Conservation (phyloP, 2,797 vertebrate genomes). For the Rhincodon typus region DNA sequence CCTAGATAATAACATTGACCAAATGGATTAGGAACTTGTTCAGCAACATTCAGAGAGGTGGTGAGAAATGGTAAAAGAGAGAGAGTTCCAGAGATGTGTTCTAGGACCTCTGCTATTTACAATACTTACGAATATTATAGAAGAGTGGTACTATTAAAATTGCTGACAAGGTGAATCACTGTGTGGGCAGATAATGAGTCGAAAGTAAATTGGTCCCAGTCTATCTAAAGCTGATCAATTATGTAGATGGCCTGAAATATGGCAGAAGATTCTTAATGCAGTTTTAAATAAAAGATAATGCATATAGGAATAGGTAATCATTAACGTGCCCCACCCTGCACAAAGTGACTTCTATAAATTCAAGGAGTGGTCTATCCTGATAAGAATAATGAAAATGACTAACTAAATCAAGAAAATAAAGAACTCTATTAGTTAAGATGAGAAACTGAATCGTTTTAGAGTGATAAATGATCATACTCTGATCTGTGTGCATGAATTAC, state of each 20-base stretch:
- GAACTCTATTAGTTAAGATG: background rate
- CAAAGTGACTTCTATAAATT: background rate
- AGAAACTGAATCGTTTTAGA: background rate
- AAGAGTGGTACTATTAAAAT: background rate
- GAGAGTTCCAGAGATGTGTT: background rate
- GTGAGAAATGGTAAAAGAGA: background rate
- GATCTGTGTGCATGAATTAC: background rate
- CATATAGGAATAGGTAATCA: background rate
- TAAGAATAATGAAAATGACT: background rate
- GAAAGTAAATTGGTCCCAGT: constrained; percentile 29
- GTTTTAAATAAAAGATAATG: constrained; percentile 28
- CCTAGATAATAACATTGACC: background rate
- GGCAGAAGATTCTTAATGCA: background rate
- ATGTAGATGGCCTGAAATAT: constrained; percentile 26
- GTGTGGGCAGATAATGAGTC: constrained; percentile 22
- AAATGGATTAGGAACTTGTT: background rate
- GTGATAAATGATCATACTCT: background rate
- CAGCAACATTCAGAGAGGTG: background rate
- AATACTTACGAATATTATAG: constrained; percentile 21
- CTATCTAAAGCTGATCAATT: constrained; percentile 26
- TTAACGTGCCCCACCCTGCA: background rate
- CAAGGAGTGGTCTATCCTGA: too few relatives aligned
- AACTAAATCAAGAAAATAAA: background rate
- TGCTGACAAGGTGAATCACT: background rate
- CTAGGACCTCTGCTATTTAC: background rate